Evolutionary conservation across 92 coral and sea anemone species (phyloP), one percentile per base, ranked within the genome.

Genomic region (Micromussa lordhowensis): DNA sequence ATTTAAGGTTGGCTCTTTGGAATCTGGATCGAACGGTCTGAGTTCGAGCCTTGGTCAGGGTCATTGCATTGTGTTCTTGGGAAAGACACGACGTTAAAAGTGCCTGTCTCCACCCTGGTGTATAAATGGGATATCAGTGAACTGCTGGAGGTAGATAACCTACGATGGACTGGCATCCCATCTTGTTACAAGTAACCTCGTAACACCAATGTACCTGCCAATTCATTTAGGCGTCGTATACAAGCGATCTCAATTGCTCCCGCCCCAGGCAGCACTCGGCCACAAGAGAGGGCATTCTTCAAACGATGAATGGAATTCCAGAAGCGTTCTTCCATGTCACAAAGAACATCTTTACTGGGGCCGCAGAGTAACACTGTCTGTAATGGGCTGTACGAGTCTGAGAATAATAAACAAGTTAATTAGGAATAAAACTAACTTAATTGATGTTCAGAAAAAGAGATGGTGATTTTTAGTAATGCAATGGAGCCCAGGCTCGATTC

Each of bases 181-280:
- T 18, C 61, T 44, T 44, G 10, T 9, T 44, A 44, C 0, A 44
- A 44, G 51, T 44, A 44, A 44, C 51, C 66, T 0, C 4, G n/a
- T 59, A 21, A 22, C 78, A 18, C 53, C 3, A 15, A 36, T 13
- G 13, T 36, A 93, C 96, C 94, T 30, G 92, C 85, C 57, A 84
- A 79, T 30, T 90, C 36, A 36, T 64, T 63, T 49, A 93, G 83
- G 28, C 82, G 87, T 35, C 63, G 75, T 22, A 96, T 87, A 71
- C 99, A 98, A 58, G 91, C 88, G 35, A 82, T 34, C 64, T 98
- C 99, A 32, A 93, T 74, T 15, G 70, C 90, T 74, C 99, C 98
- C 14, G 94, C 98, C 69, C 99, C 99, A 48, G 98, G 98, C 69
- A 98, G 79, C 73, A 96, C 94, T 68, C 87, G 86, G 57, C 89